Evolutionary conservation across 2,113 vertebrate genomes (phyloP).

Genomic region (Hyperopisus bebe): DNA sequence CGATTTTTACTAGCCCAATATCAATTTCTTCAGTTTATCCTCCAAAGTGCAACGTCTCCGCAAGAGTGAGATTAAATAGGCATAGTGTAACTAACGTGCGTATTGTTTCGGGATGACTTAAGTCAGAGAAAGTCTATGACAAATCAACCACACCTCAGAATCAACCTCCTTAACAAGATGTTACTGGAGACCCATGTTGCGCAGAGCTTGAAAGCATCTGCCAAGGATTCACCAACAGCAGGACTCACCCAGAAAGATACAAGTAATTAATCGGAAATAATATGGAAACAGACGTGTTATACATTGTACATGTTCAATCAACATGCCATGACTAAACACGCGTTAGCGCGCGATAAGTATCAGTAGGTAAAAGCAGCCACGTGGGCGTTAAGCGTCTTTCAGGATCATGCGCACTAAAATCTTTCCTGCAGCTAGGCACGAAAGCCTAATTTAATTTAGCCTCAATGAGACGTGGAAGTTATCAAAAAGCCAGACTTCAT

Average conservation of each 20-base stretch:
- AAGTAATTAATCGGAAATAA: background rate
- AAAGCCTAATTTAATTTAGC: background rate
- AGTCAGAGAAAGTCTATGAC: background rate
- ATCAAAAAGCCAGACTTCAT: background rate
- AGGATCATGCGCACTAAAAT: background rate
- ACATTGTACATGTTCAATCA: background rate
- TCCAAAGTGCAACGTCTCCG: background rate
- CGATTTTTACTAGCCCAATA: background rate
- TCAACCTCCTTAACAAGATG: background rate
- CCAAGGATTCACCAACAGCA: background rate
- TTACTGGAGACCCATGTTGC: background rate
- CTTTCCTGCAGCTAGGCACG: background rate
- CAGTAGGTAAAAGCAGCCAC: background rate
- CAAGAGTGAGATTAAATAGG: background rate
- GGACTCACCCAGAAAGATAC: background rate
- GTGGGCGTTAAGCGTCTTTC: background rate
- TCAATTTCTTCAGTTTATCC: background rate
- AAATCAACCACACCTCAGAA: background rate
- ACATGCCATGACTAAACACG: background rate
- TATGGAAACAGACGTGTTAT: background rate
- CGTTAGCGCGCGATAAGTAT: background rate
- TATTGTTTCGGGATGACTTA: background rate
- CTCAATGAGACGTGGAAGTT: background rate
- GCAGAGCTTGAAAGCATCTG: background rate
- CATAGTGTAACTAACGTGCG: background rate